Base-by-base conservation (phyloP, 2,113 vertebrate species). In the Paramisgurnus dabryanus region DNA sequence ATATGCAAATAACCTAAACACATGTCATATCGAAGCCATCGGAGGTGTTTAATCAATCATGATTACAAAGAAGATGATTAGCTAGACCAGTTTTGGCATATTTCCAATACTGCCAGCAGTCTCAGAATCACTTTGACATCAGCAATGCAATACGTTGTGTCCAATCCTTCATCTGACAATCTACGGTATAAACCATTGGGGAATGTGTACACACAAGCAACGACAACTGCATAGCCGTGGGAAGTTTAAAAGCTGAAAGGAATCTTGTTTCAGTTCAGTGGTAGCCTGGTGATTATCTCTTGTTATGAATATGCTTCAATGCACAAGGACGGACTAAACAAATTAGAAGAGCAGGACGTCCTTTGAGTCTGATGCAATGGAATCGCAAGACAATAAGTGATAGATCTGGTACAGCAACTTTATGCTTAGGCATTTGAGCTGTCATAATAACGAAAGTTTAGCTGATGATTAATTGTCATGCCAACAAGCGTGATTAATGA, bases 41-140 rank as follows among this genome's bases (percentile, higher is more conserved):
- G 61, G 15, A 80, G 72, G 71, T 55, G 5, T 72, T 63, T 76
- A 50, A 67, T 72, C 64, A 68, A 76, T 67, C 66, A 68, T 49
- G 50, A 76, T 68, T 60, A 69, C 55, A 40, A 34, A 55, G 57
- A 69, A 60, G 22, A 67, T 73, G 57, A 81, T 67, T 67, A 75
- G 13, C 64, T 57, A 27, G 10, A n/a, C 18, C 60, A 67, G 76
- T 68, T 53, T 66, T 47, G 27, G 41, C 80, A 81, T 49, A 43
- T 74, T 61, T 58, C 60, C 72, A 81, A 74, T 67, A 68, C 45
- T 68, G 61, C 2, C 27, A 65, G 39, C 39, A 15, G 0, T 17
- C 3, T n/a, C 22, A 34, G 9, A 34, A 67, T 39, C 17, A 17
- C 40, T 9, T 18, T 67, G 53, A 81, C 60, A 67, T 12, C 68